phyloP scores from a whole-genome alignment of 2,113 vertebrate species.

The Sylvietta virens region DNA sequence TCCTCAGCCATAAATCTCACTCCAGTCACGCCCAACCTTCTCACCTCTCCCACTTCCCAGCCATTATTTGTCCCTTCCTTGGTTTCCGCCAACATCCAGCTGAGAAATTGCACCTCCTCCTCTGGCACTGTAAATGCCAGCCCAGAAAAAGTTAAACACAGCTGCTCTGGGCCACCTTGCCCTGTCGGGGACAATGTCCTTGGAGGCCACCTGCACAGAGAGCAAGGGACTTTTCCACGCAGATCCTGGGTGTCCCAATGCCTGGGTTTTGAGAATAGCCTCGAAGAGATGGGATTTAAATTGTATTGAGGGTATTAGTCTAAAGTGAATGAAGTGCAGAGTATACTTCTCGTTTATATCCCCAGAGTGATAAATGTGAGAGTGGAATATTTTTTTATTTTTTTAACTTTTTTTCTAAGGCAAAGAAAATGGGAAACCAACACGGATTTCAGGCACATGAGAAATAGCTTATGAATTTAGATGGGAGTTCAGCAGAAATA shows the following conservation, averaged over 20 bases:
- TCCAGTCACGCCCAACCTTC: not conserved
- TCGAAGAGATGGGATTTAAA: slow-evolving; percentile 68
- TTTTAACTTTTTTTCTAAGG: slow-evolving; percentile 38
- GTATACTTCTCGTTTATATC: slow-evolving; percentile 46
- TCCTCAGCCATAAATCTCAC: not conserved
- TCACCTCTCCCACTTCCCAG: not conserved
- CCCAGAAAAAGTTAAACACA: not conserved
- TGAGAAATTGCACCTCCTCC: not conserved
- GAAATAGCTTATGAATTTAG: slow-evolving; percentile 85
- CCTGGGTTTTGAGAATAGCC: slow-evolving; percentile 26
- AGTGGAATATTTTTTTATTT: not conserved
- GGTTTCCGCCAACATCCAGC: not conserved
- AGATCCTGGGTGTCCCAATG: not conserved
- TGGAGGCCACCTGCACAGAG: not conserved
- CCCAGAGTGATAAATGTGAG: slow-evolving; percentile 70
- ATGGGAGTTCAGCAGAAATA: slow-evolving; percentile 75
- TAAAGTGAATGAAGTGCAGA: slow-evolving; percentile 69
- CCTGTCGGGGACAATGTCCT: not conserved
- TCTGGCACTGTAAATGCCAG: not conserved
- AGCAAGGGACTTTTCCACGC: not conserved
- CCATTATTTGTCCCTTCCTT: not conserved
- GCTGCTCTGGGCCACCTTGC: not conserved
- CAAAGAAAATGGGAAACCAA: slow-evolving; percentile 74
- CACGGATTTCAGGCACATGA: slow-evolving; percentile 75
- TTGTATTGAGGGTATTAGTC: slow-evolving; percentile 59